Base-by-base conservation (phyloP, 35 echinoderm and acorn worm genomes). In the Strongylocentrotus purpuratus region DNA sequence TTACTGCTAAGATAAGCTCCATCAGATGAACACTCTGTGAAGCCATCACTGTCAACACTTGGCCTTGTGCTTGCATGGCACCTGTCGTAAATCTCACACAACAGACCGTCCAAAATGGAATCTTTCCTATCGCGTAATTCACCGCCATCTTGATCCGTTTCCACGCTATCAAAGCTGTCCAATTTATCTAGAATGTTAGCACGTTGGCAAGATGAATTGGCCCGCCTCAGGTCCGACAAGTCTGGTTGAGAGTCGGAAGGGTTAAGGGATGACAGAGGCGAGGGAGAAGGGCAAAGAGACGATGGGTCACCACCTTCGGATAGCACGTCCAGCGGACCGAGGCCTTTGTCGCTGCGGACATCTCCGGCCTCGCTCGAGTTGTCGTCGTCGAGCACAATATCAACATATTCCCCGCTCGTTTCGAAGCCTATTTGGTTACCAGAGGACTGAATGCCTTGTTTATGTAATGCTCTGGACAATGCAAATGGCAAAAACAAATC, bases 21-120 rank as follows among this genome's bases (percentile, higher is more conserved):
- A 33, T 99, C 98, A 20, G 98, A 99, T 14, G 98, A 99, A 95
- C 95, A 99, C 88, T 99, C 98, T 9, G 98, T 99, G 17, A 97
- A 97, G 22, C 98, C 98, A 97, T 99, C 98, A 85, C 98, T 99
- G 86, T 99, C 98, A 33, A 97, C 95, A 94, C 95, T 96, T 28
- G 88, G 94, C 4, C 94, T 46, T 18, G 95, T 94, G 65, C 92
- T 95, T 33, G 95, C 46, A 32, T 99, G 98, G 94, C 96, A 97
- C 25, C 97, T 94, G 50, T 99, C 98, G 86, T 99, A 99, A 91
- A 99, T 99, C 61, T 99, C 98, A 46, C 96, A 99, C 46, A 99
- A 71, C 88, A 99, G 93, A 90, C 97, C 98, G 85, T 99, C 98
- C 48, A 99, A 94, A 45, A 97, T 99, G 90, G 97, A 97, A 33